Percentiles rank a stretch among this genome's conserved stretches.
Conservation (phyloP, 2,888 invertebrate genomes). For the Eupithecia exiguata region DNA sequence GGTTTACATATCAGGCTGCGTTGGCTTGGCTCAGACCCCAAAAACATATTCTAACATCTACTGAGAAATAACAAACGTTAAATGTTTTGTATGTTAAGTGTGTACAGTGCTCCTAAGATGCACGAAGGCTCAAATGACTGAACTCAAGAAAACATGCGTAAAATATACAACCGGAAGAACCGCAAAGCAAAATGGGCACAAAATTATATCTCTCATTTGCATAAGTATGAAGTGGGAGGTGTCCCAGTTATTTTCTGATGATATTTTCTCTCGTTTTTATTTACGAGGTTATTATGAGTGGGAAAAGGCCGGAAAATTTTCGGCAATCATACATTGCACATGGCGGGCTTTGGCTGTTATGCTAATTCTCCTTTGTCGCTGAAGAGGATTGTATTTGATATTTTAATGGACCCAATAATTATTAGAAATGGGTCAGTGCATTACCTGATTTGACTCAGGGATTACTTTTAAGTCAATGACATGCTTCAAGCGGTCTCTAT, state of each 20-base stretch:
- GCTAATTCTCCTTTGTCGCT: conserved; percentile 32
- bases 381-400: conserved; percentile 24
- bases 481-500: no score
- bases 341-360: conserved; percentile 37
- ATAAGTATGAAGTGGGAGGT: conserved; percentile 48
- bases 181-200: conserved; percentile 43
- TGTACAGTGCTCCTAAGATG: background rate
- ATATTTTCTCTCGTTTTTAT: conserved; percentile 32
- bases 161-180: conserved; percentile 42
- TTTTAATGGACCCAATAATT: conserved; percentile 21
- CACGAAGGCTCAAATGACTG: conserved; percentile 1
- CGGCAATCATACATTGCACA: conserved; percentile 39
- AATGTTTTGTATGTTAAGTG: no score
- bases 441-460: conserved; percentile 1
- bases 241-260: conserved; percentile 45
- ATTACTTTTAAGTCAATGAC: background rate
- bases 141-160: conserved; percentile 35
- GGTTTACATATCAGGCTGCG: no score
- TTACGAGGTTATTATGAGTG: conserved; percentile 1
- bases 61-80: no score
- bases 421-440: conserved; percentile 10
- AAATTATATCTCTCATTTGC: conserved; percentile 51
- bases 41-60: no score
- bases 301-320: conserved; percentile 30
- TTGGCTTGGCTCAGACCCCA: no score